Evolutionary conservation across 37 sponge, comb jelly and placozoan species (phyloP), one percentile per base, ranked within the genome.

Genomic region (Dysidea cf. avara): DNA sequence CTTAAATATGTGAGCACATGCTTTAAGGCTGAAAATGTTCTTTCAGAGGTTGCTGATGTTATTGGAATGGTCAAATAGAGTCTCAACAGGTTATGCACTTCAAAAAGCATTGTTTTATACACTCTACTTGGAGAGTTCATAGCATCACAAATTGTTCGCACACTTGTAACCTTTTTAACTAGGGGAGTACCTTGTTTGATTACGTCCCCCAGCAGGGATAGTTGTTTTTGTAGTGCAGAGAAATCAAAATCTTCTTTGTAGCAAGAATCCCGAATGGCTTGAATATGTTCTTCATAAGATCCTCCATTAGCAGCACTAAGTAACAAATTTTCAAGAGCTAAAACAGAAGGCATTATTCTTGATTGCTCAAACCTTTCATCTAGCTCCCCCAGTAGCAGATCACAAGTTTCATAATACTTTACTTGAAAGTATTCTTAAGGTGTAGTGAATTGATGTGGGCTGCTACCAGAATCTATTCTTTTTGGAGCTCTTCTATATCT

Each of bases 31-130:
- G 83, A 88, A 60, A 88, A 78, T 18, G 64, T 24, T 51, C 83
- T 67, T 64, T 88, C 83, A 14, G 80, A 65, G 66, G 89, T 88
- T 4, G 83, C 71, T 3, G 90, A 78, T 11, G 84, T 79, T 55
- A 89, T 69, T 56, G 90, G 90, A 56, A 83, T 57, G 31, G 84
- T 79, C 24, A 89, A 43, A 54, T 88, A 83, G 20, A 88, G 61
- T 13, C 84, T 56, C n/a, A 80, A 20, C 16, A 86, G 69, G 14
- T 74, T 64, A 40, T 73, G 59, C 49, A 75, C 77, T 51, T 66
- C 53, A 36, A 65, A 53, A 9, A 81, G 40, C 69, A 88, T 69
- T 9, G 52, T 55, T 57, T 69, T 75, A 54, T 52, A 65, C 16
- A 62, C 63, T 21, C 16, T 26, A 61, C 53, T 31, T 9, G 5